Evolutionary conservation across 2,113 vertebrate species (phyloP), one percentile per base, ranked within the genome.

Genomic region (Pelobates fuscus): DNA sequence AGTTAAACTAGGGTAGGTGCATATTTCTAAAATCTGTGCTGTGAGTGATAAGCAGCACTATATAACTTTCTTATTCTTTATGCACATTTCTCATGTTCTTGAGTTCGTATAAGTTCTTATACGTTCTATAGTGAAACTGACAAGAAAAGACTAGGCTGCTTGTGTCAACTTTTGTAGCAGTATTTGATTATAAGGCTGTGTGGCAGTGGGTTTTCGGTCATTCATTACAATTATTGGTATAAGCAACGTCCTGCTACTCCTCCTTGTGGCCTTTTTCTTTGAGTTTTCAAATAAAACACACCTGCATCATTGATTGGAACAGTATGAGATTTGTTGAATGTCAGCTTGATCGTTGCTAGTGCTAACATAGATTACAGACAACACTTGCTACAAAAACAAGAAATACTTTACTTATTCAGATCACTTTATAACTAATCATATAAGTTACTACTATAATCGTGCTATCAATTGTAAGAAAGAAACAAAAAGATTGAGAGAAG

Each of bases 301-400:
- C 67, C 73, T 76, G 73, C 52, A 68, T 37, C 55, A 49, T 76
- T 75, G 52, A 67, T 75, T 59, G 20, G 6, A 67, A 52, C 73
- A 76, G 65, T 64, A 76, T 60, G 73, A 68, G 37, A 23, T 29
- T n/a, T 25, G n/a, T 37, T n/a, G 20, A 17, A 68, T 52, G 55
- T 76, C 37, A 76, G 7, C 15, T 60, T 76, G 62, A 60, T 76
- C 61, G 59, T 26, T 76, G 30, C 14, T 26, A 60, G 5, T 24
- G 11, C 25, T 41, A 29, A 25, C 64, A 59, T 12, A 6, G 8
- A 30, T 20, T 59, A 41, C 25, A 67, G 49, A 49, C 37, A 49
- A 4, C 44, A 49, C 17, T 49, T 49, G 44, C 17, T 4, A 18
- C 3, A 1, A 18, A n/a, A n/a, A n/a, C n/a, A n/a, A n/a, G n/a